A percentile compares a stretch with the other conserved stretches of the same genome.
These are phyloP conservation scores for Caprella mutica DNA, from an alignment of 2,888 invertebrate genomes.

Conservation along the genomic window DNA sequence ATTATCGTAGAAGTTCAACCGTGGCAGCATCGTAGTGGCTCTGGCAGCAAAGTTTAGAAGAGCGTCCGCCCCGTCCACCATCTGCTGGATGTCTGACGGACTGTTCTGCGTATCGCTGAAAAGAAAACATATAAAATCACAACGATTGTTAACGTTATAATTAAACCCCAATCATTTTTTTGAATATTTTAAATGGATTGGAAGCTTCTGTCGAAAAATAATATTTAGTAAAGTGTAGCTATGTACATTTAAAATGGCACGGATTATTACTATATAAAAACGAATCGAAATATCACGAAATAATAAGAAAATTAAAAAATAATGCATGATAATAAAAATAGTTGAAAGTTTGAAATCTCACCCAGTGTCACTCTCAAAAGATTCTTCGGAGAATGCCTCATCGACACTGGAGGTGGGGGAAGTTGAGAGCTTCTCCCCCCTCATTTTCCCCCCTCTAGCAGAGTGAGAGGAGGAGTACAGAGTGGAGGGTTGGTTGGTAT, in stretches of 20 bases:
- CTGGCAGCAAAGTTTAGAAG: conserved; percentile 62
- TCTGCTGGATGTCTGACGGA: conserved; percentile 45
- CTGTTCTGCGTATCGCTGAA: conserved; percentile 20
- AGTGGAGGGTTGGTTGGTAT: conserved; percentile 51
- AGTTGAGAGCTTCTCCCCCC: conserved; percentile 16
- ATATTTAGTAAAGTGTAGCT: no score
- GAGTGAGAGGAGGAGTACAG: conserved; percentile 77
- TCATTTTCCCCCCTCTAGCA: conserved; percentile 49
- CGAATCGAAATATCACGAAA: background rate
- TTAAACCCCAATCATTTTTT: background rate
- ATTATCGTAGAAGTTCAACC: conserved; percentile 3
- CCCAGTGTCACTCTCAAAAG: conserved; percentile 29
- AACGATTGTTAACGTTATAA: background rate
- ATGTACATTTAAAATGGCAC: no score
- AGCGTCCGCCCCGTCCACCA: conserved; percentile 67
- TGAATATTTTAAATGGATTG: no score
- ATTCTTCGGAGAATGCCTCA: conserved; percentile 34
- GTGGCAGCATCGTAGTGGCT: conserved; percentile 38
- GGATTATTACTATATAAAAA: no score
- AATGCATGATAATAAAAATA: background rate
- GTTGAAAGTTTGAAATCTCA: background rate
- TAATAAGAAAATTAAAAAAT: background rate
- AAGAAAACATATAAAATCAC: background rate
- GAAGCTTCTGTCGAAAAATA: no score
- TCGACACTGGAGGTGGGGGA: conserved; percentile 33